Evolutionary conservation across 1,140 invertebrate species (phyloP), one percentile per base, ranked within the genome.

Genomic region (Apolygus lucorum): DNA sequence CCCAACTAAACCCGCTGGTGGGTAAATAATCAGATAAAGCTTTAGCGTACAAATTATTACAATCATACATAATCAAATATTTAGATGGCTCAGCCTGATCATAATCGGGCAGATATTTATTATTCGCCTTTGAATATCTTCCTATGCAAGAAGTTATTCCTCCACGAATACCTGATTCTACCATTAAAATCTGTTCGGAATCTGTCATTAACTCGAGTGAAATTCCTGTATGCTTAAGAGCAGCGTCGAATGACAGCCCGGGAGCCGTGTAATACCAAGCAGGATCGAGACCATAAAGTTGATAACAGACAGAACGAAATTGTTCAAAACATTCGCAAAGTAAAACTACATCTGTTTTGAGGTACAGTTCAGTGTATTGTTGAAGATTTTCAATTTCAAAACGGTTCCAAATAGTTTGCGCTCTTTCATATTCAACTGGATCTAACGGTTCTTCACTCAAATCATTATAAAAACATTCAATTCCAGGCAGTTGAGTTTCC

Each of bases 41-140:
- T n/a, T n/a, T n/a, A n/a, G n/a, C n/a, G 63, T n/a, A n/a, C n/a
- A n/a, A n/a, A n/a, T n/a, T n/a, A 73, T 83, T 84, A 14, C 76
- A 77, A 79, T 84, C 82, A 21, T 78, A 77, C 76, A 84, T 83
- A 25, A 77, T 73, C 22, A 83, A 64, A 76, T 76, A 81, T 13
- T 74, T 77, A 49, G 52, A 67, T 25, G 69, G 64, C 72, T 79
- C 68, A 52, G 69, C 73, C 14, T 69, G 2, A 78, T 84, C 73
- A 77, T 77, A 83, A 2, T 79, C 69, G 21, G 64, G 14, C 72
- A 82, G 75, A 74, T 78, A 81, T 49, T 73, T 70, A 75, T 83
- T 82, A 73, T 83, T 84, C 8, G 81, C 80, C 70, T 74, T 75
- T 14, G 76, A 76, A 76, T 78, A 74, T 21, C 79, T 27, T 73